These are phyloP conservation scores for Diadumene lineata DNA, from an alignment of 92 coral and sea anemone species.

Conservation along the genomic window DNA sequence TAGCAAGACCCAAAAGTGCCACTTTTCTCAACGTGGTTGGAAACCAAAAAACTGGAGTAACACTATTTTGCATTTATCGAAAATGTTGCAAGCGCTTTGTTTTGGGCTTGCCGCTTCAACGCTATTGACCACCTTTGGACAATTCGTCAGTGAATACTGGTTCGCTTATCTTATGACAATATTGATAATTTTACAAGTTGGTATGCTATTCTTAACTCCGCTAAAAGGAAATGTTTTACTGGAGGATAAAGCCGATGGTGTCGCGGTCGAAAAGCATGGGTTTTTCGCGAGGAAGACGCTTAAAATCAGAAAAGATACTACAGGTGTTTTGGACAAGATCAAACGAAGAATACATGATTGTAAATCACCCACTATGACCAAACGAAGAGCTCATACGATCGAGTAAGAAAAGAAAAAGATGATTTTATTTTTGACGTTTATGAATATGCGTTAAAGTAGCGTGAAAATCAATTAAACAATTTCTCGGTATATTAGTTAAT, in stretches of 20 bases:
- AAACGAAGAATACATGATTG: conserved; percentile 5
- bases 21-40: too few relatives aligned
- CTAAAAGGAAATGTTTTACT: neutral
- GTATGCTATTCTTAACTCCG: conserved; percentile 7
- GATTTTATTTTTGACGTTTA: too few relatives aligned
- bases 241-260: neutral
- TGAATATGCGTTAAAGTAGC: too few relatives aligned
- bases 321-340: conserved; percentile 16
- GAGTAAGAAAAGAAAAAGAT: neutral
- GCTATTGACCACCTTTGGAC: conserved; percentile 23
- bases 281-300: neutral
- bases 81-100: conserved; percentile 30
- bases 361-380: neutral
- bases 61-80: too few relatives aligned
- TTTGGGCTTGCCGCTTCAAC: conserved; percentile 28
- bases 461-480: too few relatives aligned
- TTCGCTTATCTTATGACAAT: conserved; percentile 22
- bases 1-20: too few relatives aligned
- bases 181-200: conserved; percentile 6
- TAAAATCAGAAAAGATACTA: neutral
- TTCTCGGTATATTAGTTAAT: too few relatives aligned
- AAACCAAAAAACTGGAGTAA: too few relatives aligned
- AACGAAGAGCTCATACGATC: conserved; percentile 5
- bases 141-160: conserved; percentile 19
- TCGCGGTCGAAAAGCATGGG: neutral